phyloP scores from a whole-genome alignment of 1,140 invertebrate species.

The Panulirus ornatus region DNA sequence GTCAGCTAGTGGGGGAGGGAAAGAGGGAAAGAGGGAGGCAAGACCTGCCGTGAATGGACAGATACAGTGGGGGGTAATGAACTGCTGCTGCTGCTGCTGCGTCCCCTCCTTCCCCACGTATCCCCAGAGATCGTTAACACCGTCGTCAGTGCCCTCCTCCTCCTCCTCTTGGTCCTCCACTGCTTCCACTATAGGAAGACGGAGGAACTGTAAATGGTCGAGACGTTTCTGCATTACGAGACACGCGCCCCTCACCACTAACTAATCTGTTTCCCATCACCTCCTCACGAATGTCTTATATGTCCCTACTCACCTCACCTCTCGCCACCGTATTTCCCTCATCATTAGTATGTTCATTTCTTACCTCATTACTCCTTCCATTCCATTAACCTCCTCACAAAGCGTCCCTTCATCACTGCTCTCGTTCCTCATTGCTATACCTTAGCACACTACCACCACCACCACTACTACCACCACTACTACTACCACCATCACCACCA shows the following conservation, averaged over 20 bases:
- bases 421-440: no score
- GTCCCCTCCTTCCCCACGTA: background rate
- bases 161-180: background rate
- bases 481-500: background rate
- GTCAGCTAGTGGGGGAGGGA: background rate
- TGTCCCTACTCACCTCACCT: background rate
- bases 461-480: no score
- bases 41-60: background rate
- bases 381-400: background rate
- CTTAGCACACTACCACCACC: background rate
- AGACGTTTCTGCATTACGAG: no score
- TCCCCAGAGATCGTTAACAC: background rate
- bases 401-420: background rate
- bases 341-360: no score
- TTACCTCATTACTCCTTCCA: background rate
- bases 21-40: background rate
- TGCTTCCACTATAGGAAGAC: no score
- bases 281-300: slow-evolving; percentile 1
- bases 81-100: no score
- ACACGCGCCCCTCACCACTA: no score
- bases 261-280: no score
- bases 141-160: background rate
- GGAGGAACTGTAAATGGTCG: no score
- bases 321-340: background rate
- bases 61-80: background rate